Evolutionary conservation across 2,113 vertebrate species (phyloP).

Genomic region (Notothenia rossii): DNA sequence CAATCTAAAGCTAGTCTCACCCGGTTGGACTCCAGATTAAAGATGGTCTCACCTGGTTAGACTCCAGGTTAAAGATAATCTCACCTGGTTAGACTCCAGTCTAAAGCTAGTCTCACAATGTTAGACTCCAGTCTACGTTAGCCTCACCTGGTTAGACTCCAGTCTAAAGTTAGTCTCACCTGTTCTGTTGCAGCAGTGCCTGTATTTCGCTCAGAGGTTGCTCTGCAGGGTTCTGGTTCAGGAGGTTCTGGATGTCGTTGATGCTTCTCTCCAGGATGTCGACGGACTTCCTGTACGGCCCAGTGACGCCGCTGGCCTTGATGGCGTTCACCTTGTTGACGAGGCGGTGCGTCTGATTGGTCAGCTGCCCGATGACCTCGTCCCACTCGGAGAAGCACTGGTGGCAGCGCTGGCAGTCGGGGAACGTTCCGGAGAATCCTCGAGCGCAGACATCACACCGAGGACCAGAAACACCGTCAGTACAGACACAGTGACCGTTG

Average conservation of each 20-base stretch:
- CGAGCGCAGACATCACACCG: constrained; percentile 92
- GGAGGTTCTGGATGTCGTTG: constrained; percentile 84
- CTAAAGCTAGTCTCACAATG: background rate
- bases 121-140: background rate
- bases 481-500: constrained; percentile 90
- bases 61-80: too few relatives aligned
- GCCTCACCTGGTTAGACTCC: constrained; percentile 59
- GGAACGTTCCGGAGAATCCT: constrained; percentile 92
- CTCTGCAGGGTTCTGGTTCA: constrained; percentile 90
- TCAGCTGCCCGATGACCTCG: constrained; percentile 85
- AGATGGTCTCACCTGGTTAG: too few relatives aligned
- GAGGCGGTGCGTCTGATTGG: constrained; percentile 92
- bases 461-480: constrained; percentile 88
- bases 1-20: too few relatives aligned
- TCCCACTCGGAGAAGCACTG: constrained; percentile 97
- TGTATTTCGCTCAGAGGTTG: constrained; percentile 92
- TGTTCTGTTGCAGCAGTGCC: constrained; percentile 91
- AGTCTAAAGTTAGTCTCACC: constrained; percentile 80
- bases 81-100: too few relatives aligned
- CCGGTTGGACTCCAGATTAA: too few relatives aligned
- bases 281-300: constrained; percentile 89
- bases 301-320: constrained; percentile 89
- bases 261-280: constrained; percentile 88
- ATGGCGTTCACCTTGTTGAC: constrained; percentile 90
- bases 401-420: constrained; percentile 91